These are phyloP conservation scores for Conger conger DNA, from an alignment of 2,113 vertebrate species.

Conservation along the genomic window DNA sequence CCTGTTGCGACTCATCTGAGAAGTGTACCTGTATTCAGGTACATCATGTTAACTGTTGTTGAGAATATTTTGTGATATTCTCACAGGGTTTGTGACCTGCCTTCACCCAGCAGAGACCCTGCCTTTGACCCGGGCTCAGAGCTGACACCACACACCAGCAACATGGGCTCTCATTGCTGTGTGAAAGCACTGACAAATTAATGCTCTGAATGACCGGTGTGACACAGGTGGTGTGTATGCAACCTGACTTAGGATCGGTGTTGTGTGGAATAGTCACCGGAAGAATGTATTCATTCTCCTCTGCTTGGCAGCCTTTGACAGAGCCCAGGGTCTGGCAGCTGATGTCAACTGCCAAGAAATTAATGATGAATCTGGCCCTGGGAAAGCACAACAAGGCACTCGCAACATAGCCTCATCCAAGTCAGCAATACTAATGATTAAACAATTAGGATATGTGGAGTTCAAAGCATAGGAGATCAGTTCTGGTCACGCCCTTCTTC, in stretches of 20 bases:
- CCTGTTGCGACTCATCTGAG: not conserved
- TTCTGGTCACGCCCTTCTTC: not conserved
- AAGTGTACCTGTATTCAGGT: not conserved
- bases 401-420: not conserved
- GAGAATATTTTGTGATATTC: not conserved
- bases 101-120: not conserved
- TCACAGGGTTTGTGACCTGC: not conserved
- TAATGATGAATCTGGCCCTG: slow-evolving; percentile 23
- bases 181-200: not conserved
- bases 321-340: not conserved
- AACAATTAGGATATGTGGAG: not conserved
- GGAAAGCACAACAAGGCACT: not conserved
- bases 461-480: not conserved
- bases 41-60: not conserved
- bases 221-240: not conserved
- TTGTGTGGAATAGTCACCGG: not conserved
- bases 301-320: not conserved
- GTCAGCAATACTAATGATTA: not conserved
- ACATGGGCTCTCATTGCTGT: not conserved
- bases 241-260: too few species aligned
- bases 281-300: slow-evolving; percentile 13
- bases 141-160: not conserved
- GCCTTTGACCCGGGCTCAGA: not conserved
- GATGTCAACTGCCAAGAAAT: not conserved
- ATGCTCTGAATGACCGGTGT: not conserved